A percentile compares a stretch with the other conserved stretches of the same genome.
phyloP scores from a whole-genome alignment of 2,797 vertebrate genomes.

The Melanotaenia parkinsoni region DNA sequence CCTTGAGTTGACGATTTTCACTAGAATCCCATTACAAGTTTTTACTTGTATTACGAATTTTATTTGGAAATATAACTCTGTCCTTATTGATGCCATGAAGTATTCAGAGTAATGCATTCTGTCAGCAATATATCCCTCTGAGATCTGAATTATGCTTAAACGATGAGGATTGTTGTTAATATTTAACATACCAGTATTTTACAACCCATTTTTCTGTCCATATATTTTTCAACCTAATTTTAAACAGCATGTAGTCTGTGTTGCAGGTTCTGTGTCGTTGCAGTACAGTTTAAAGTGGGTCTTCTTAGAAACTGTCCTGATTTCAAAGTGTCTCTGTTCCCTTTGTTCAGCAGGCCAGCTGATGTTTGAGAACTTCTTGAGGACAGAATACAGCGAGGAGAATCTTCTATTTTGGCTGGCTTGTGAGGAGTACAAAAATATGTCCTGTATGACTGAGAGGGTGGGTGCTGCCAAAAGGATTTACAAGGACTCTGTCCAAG shows the following conservation, averaged over 20 bases:
- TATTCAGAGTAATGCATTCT: too few species aligned
- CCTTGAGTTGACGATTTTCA: background rate
- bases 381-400: slow-evolving; percentile 90
- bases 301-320: background rate
- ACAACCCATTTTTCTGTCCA: background rate
- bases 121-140: too few species aligned
- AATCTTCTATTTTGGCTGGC: slow-evolving; percentile 90
- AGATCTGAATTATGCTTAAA: too few species aligned
- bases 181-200: too few species aligned
- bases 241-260: too few species aligned
- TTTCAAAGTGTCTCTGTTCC: slow-evolving; percentile 19
- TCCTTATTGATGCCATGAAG: too few species aligned
- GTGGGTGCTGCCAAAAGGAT: slow-evolving; percentile 82
- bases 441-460: slow-evolving; percentile 75
- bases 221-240: background rate
- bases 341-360: slow-evolving; percentile 80
- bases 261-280: background rate
- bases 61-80: too few species aligned
- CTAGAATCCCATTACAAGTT: too few species aligned
- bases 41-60: too few species aligned
- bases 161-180: too few species aligned
- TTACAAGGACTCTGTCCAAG: slow-evolving; percentile 86
- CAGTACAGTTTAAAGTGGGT: background rate
- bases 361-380: slow-evolving; percentile 87
- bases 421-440: slow-evolving; percentile 88